These are phyloP conservation scores for Palythoa caribaeorum DNA, from an alignment of 92 coral and sea anemone species.

Conservation along the genomic window DNA sequence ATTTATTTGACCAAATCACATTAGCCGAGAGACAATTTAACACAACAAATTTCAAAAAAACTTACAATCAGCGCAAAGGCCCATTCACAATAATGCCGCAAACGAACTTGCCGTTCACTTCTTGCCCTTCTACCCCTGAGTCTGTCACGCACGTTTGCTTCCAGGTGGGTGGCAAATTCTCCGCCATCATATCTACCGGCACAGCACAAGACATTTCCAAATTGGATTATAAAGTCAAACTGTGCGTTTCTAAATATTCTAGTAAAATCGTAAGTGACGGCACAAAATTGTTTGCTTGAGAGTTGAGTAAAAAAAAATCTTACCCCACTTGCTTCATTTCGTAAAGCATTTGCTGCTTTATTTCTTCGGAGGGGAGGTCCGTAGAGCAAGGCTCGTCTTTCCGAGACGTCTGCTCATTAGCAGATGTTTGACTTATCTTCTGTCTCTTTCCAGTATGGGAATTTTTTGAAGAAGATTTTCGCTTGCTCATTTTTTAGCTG, in stretches of 20 bases:
- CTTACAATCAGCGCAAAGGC: conserved; percentile 6
- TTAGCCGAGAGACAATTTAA: background rate
- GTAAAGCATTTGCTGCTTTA: too few relatives aligned
- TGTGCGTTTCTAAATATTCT: background rate
- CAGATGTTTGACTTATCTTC: too few relatives aligned
- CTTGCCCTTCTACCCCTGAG: conserved; percentile 11
- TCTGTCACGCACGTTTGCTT: conserved; percentile 1
- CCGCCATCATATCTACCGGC: background rate
- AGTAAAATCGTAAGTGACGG: background rate
- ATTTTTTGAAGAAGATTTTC: too few relatives aligned
- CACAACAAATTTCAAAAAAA: background rate
- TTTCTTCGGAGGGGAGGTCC: too few relatives aligned
- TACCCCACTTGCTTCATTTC: background rate
- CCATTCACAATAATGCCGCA: background rate
- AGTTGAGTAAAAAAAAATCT: background rate
- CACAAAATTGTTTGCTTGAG: background rate
- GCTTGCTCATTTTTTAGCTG: too few relatives aligned
- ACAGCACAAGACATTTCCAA: background rate
- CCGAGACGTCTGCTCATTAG: too few relatives aligned
- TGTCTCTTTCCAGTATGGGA: too few relatives aligned
- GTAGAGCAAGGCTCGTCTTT: too few relatives aligned
- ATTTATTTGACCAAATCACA: background rate
- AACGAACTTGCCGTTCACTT: conserved; percentile 8
- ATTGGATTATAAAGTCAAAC: background rate
- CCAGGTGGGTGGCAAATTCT: background rate